phyloP scores from a whole-genome alignment of 2,888 invertebrate genomes.

The Selenia dentaria region DNA sequence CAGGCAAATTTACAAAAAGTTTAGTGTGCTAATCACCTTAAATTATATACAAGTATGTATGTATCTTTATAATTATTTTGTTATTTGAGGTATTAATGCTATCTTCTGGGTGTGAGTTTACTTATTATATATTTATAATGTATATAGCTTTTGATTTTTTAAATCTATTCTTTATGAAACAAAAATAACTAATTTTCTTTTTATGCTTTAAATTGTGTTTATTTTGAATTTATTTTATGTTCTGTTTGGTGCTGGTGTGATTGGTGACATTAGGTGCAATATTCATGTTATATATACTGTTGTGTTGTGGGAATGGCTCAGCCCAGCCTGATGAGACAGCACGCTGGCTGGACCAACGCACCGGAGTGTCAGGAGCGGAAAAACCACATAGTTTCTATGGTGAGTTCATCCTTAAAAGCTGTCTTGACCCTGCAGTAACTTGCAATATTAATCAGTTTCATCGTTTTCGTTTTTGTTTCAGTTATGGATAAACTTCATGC shows the following conservation, averaged over 20 bases:
- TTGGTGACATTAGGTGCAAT: constrained; percentile 80
- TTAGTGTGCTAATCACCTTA: background rate
- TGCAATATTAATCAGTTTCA: constrained; percentile 38
- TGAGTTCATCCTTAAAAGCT: constrained; percentile 53
- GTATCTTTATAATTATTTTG: background rate
- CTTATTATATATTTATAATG: constrained; percentile 19
- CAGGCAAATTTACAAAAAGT: background rate
- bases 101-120: background rate
- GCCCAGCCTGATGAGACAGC: constrained; percentile 81
- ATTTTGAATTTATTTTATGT: constrained; percentile 73
- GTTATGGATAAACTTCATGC: constrained; percentile 56
- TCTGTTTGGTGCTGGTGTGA: constrained; percentile 79
- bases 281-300: constrained; percentile 84
- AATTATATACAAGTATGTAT: constrained; percentile 6
- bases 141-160: constrained; percentile 1
- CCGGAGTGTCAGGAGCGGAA: constrained; percentile 59
- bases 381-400: constrained; percentile 81
- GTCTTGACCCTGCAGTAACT: constrained; percentile 32
- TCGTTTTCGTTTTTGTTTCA: constrained; percentile 66
- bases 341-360: constrained; percentile 76
- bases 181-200: constrained; percentile 20
- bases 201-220: constrained; percentile 42
- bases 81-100: constrained; percentile 1
- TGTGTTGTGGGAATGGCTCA: constrained; percentile 83
- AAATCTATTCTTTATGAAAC: background rate